Evolutionary conservation across 2,888 invertebrate genomes (phyloP).

Genomic region (Ochlodes sylvanus): DNA sequence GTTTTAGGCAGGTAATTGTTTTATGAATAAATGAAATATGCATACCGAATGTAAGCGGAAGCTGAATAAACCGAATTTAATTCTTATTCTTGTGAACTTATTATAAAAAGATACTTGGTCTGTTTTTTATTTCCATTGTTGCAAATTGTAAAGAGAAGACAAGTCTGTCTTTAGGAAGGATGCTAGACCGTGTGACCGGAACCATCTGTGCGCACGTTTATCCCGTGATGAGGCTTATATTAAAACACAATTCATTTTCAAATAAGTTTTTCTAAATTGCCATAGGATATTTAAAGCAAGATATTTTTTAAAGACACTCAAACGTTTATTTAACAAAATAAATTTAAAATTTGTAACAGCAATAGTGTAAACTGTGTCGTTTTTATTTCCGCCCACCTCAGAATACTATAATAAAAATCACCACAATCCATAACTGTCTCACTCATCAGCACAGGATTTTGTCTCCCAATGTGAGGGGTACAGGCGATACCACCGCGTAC

Average conservation of each 20-base stretch:
- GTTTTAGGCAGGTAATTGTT: no score
- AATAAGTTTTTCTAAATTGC: neutral
- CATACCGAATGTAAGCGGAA: neutral
- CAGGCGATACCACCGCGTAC: no score
- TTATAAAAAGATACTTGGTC: neutral
- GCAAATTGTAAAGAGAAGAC: slow-evolving; percentile 14
- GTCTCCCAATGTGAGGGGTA: no score
- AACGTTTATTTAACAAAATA: no score
- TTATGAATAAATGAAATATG: neutral
- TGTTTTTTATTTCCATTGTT: slow-evolving; percentile 10
- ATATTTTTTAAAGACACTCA: no score
- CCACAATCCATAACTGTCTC: no score
- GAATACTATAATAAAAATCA: no score
- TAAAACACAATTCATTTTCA: neutral
- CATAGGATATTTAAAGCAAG: neutral
- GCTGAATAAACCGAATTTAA: neutral
- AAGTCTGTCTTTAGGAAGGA: slow-evolving; percentile 17
- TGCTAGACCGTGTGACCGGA: slow-evolving; percentile 23
- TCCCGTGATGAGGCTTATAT: neutral
- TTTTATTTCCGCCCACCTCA: no score
- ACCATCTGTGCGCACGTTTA: slow-evolving; percentile 27
- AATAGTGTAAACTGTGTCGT: no score
- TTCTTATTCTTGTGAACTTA: neutral
- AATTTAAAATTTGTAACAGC: neutral
- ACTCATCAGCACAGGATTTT: no score